These are phyloP conservation scores for Paramuricea clavata DNA, from an alignment of 92 coral and sea anemone species.

Conservation along the genomic window DNA sequence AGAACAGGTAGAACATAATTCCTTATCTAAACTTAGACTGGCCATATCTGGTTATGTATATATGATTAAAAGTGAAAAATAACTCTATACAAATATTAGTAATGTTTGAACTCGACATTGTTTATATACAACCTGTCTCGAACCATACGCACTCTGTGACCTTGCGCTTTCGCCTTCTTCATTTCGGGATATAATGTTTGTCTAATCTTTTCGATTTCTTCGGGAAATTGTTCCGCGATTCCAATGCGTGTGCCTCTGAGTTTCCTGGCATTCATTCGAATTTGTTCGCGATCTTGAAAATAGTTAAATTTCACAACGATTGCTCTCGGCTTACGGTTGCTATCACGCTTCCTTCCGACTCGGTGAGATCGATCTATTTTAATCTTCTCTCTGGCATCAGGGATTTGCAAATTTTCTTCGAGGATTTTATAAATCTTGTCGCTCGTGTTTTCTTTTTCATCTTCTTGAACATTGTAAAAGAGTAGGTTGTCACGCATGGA, in stretches of 20 bases:
- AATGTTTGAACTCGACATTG: not conserved
- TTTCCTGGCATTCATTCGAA: not conserved
- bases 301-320: not conserved
- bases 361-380: conserved; percentile 3
- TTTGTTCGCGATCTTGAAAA: not conserved
- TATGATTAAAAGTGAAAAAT: not conserved
- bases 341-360: not conserved
- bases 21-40: not conserved
- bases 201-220: not conserved
- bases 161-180: conserved; percentile 15
- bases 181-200: not conserved
- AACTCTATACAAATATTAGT: not conserved
- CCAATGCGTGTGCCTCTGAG: not conserved
- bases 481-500: conserved; percentile 3
- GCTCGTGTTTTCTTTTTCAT: not conserved
- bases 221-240: conserved; percentile 13
- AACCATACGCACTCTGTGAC: not conserved
- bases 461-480: not conserved
- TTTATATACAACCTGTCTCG: not conserved
- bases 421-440: not conserved
- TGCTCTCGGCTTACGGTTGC: not conserved
- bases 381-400: not conserved
- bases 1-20: not conserved
- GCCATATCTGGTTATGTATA: not conserved
- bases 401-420: not conserved